Evolutionary conservation across 1,140 invertebrate genomes (phyloP), one percentile per base, ranked within the genome.

Genomic region (Zaprionus taronus): DNA sequence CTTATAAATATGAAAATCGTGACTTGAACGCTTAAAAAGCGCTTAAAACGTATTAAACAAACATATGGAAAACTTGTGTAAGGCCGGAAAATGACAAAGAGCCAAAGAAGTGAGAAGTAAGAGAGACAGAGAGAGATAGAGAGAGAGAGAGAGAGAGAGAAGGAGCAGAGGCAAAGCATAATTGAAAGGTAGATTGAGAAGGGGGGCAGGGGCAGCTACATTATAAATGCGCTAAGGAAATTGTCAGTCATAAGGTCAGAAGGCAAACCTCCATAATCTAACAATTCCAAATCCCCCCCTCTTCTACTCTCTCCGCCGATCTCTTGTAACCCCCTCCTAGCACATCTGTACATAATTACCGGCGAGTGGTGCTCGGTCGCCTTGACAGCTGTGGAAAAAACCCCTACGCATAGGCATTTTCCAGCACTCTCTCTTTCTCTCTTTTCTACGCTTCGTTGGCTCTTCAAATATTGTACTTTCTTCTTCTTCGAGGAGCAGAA

Each of bases 21-120:
- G 85, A 89, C 85, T 89, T 90, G 85, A 89, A 90, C 85, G 85
- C 85, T 89, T 90, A 89, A 89, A 89, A 85, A 89, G 85, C 81
- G 85, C 85, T 89, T 90, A 82, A 89, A 89, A 90, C 80, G 86
- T 89, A 89, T 89, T 90, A 89, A 89, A 80, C 79, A 89, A 89
- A 82, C 85, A 79, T 85, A 91, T 90, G 85, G 75, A 89, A 90
- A 87, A 87, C 85, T 90, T 90, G 84, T 90, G 74, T 70, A 79
- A 64, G 62, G 72, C 71, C 68, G 66, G 73, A 80, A 80, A 78
- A 74, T 80, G 75, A 80, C 75, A 80, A 80, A 73, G 74, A 77
- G 49, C 28, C 38, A 49, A 63, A 47, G 47, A 62, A 83, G 60
- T 66, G 62, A 71, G 64, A 67, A 44, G 51, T 17, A 15, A 28